These are phyloP conservation scores for Chymomyza caudatula DNA, from an alignment of 2,888 invertebrate genomes.

Conservation along the genomic window DNA sequence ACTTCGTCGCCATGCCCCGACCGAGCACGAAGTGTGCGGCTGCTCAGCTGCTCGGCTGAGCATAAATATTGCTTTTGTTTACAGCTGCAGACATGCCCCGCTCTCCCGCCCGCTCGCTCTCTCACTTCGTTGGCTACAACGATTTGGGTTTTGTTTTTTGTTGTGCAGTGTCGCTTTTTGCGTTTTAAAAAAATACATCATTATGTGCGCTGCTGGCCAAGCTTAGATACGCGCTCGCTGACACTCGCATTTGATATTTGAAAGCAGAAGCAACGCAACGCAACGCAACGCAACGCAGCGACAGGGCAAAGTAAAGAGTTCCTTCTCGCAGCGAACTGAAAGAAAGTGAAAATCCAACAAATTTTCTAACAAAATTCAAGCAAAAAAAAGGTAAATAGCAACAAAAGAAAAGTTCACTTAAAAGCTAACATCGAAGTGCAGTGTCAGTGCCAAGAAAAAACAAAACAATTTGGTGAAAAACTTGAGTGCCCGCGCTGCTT, in stretches of 20 bases:
- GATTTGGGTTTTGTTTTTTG: conserved; percentile 5
- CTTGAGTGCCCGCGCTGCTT: not conserved
- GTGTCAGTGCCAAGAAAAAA: conserved; percentile 5
- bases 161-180: conserved; percentile 53
- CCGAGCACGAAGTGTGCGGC: not conserved
- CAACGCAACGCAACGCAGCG: conserved; percentile 22
- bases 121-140: not conserved
- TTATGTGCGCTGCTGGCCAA: conserved; percentile 44
- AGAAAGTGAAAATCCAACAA: conserved; percentile 55
- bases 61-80: conserved; percentile 53
- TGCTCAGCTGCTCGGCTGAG: conserved; percentile 59
- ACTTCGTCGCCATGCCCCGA: conserved; percentile 12
- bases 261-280: conserved; percentile 61
- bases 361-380: not conserved
- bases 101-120: not conserved
- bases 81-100: conserved; percentile 29
- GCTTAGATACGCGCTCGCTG: conserved; percentile 40
- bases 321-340: conserved; percentile 56
- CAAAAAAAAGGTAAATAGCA: not conserved
- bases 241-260: conserved; percentile 69
- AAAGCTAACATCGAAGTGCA: conserved; percentile 2
- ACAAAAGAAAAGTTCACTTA: conserved; percentile 15
- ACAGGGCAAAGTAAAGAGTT: conserved; percentile 49
- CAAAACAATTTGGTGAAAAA: conserved; percentile 8
- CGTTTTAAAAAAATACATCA: conserved; percentile 73